Conservation (phyloP, 2,888 invertebrate species). For the Tineola bisselliella region DNA sequence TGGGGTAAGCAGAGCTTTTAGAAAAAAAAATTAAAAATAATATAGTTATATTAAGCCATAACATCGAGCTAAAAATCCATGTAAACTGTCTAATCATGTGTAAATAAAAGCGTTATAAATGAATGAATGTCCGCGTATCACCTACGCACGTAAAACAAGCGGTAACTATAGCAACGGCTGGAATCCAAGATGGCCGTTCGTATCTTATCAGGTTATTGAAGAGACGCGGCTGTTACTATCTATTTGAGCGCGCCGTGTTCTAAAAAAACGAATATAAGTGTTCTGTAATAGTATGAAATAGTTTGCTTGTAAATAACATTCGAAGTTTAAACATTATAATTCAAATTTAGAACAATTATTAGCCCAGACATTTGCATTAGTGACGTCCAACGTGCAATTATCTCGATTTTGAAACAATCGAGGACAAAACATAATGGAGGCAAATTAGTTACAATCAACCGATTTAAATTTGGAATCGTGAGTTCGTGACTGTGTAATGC, state of each 20-base stretch:
- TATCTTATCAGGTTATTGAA: conserved; percentile 2
- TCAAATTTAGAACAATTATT: conserved; percentile 9
- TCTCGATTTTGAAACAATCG: conserved; percentile 10
- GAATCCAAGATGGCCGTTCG: conserved; percentile 47
- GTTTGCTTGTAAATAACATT: neutral
- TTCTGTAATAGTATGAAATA: neutral
- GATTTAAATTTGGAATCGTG: conserved; percentile 24
- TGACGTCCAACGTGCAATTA: conserved; percentile 13
- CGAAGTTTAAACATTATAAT: neutral
- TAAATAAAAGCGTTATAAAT: too few species aligned
- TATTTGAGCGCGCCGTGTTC: neutral
- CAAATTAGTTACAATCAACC: conserved; percentile 14
- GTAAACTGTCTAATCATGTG: too few species aligned
- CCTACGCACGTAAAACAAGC: conserved; percentile 39
- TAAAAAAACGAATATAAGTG: neutral
- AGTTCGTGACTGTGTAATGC: conserved; percentile 27
- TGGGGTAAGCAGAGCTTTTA: too few species aligned
- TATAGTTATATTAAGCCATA: too few species aligned
- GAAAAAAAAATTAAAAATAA: too few species aligned
- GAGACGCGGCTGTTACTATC: neutral
- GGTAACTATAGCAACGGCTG: conserved; percentile 42
- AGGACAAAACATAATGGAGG: conserved; percentile 8
- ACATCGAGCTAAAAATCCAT: too few species aligned
- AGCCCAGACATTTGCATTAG: conserved; percentile 14
- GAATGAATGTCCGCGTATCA: too few species aligned